Evolutionary conservation across 2,888 invertebrate species (phyloP).

Genomic region (Aspidapion aeneum): DNA sequence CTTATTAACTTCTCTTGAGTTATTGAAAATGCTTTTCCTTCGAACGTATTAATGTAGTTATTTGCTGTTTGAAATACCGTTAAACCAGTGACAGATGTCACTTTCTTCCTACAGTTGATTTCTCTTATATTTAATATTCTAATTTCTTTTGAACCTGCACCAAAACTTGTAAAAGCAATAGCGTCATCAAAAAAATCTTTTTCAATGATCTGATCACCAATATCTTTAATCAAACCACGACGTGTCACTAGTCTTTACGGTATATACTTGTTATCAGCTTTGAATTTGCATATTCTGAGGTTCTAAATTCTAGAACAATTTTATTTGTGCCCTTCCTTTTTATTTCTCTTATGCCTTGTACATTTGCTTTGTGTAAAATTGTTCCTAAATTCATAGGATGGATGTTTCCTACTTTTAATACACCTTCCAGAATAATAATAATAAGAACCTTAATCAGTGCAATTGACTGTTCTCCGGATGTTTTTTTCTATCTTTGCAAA

Average conservation of each 20-base stretch:
- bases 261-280: not conserved
- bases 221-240: not conserved
- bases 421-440: not conserved
- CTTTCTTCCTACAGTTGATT: not conserved
- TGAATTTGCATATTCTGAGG: not conserved
- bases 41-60: not conserved
- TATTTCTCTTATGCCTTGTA: not conserved
- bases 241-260: not conserved
- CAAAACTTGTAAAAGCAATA: not conserved
- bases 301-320: not conserved
- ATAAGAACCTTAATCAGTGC: not conserved
- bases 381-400: not conserved
- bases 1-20: not conserved
- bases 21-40: not conserved
- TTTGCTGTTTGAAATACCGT: not conserved
- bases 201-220: not conserved
- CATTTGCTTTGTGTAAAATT: not conserved
- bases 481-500: not conserved
- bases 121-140: not conserved
- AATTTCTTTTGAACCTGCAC: not conserved
- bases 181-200: not conserved
- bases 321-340: not conserved
- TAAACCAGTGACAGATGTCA: not conserved
- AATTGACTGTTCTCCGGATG: not conserved
- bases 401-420: too few relatives aligned